Evolutionary conservation across 64 coral and sea anemone species (phyloP).

Genomic region (Montipora efflorescens): DNA sequence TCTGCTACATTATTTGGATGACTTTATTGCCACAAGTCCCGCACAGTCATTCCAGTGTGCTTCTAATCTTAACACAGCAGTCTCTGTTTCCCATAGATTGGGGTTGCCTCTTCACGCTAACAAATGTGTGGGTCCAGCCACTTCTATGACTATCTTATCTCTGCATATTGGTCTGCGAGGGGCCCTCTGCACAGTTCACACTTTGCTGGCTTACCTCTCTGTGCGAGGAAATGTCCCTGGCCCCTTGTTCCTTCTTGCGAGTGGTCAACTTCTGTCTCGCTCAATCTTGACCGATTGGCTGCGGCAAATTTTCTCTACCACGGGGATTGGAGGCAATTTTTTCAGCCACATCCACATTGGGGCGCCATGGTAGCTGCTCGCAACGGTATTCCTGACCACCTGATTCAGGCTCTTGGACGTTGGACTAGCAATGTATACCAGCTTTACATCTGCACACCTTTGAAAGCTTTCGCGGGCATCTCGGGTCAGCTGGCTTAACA

Average conservation of each 20-base stretch:
- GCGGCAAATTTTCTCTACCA: background rate
- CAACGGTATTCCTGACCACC: too few relatives aligned
- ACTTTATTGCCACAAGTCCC: background rate
- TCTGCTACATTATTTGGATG: background rate
- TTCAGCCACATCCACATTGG: too few relatives aligned
- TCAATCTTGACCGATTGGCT: constrained; percentile 27
- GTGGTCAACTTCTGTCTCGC: constrained; percentile 27
- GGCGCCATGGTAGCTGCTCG: too few relatives aligned
- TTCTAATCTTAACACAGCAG: background rate
- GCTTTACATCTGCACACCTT: too few relatives aligned
- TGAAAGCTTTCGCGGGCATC: too few relatives aligned
- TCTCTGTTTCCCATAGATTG: background rate
- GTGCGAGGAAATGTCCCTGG: background rate
- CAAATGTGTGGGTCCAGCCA: constrained; percentile 54
- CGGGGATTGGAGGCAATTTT: constrained; percentile 2
- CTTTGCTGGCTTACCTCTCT: constrained; percentile 11
- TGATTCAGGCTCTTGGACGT: too few relatives aligned
- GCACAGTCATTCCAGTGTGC: background rate
- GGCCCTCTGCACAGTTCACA: background rate
- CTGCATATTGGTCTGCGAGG: too few relatives aligned
- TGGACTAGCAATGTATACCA: too few relatives aligned
- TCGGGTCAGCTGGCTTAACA: too few relatives aligned
- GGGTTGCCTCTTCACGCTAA: constrained; percentile 46
- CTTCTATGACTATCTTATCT: background rate
- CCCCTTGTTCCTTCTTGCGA: background rate